Base-by-base conservation (phyloP, 2,888 invertebrate genomes). In the Drosophila neotestacea region DNA sequence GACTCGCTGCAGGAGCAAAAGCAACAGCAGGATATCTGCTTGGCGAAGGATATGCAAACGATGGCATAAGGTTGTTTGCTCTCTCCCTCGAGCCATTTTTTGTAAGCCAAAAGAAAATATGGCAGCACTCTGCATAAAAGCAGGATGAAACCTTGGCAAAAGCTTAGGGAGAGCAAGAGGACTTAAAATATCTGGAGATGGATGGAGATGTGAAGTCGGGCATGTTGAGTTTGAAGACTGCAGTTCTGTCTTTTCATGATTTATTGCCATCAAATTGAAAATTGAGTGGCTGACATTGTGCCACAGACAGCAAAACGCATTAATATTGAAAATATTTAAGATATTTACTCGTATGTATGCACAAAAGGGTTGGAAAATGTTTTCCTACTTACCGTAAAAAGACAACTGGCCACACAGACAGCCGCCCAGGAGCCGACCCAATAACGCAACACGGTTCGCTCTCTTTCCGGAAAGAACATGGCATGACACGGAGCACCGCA, bases 371-470 rank as follows among this genome's bases (percentile, higher is more conserved):
- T n/a, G 13, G 34, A 44, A 50, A 58, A 51, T 51, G 44, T 11
- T 34, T 61, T 66, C 54, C 9, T 16, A 84, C 82, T 83, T 85
- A 93, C 95, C 69, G 97, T 97, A 93, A 99, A 98, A 64, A 98
- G 94, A 81, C 99, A 98, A 80, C 98, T 98, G 4, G 95, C 94
- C 41, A 97, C 95, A 91, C 99, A 99, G 48, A 98, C 93, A 48
- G 96, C 95, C 4, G 98, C 97, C 97, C 98, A 98, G 54, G 96
- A 95, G 56, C 98, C 97, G 76, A 99, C 97, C 98, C 99, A 99
- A 58, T 96, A 94, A 80, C 96, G 94, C 0, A 98, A 95, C 91
- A 98, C 97, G 52, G 95, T 95, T 66, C 96, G 95, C 90, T 98
- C 96, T 76, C 95, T 95, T 82, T 95, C 95, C 59, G 95, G 95